phyloP scores from a whole-genome alignment of 1,140 invertebrate genomes.

The Drosophila pachea region DNA sequence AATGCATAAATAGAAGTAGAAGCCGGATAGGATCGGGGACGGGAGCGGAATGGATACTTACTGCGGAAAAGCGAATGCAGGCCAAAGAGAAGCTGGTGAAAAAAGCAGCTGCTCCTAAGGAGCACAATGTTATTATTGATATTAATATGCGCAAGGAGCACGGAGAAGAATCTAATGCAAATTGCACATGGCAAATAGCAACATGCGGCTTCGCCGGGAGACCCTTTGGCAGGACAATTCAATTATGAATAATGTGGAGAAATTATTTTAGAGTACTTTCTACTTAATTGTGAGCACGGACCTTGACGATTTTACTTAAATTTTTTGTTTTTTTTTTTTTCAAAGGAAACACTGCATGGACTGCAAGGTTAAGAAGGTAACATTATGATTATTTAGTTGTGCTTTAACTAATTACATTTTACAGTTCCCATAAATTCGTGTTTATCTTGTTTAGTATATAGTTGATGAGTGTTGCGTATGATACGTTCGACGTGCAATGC shows the following conservation, averaged over 20 bases:
- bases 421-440: too few species aligned
- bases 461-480: too few species aligned
- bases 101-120: constrained; percentile 43
- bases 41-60: constrained; percentile 10
- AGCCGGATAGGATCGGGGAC: not conserved
- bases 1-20: constrained; percentile 7
- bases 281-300: too few species aligned
- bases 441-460: too few species aligned
- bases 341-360: too few species aligned
- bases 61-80: constrained; percentile 14
- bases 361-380: too few species aligned
- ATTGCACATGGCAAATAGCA: constrained; percentile 8
- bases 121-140: constrained; percentile 58
- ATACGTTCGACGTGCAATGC: constrained; percentile 9
- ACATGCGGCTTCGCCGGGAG: not conserved
- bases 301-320: too few species aligned
- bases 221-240: not conserved
- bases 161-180: constrained; percentile 2
- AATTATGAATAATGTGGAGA: constrained; percentile 8
- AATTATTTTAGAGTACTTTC: not conserved
- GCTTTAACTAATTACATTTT: too few species aligned
- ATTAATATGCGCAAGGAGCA: constrained; percentile 34
- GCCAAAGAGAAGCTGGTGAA: not conserved
- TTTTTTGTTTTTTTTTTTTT: too few species aligned
- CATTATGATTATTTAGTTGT: too few species aligned